Evolutionary conservation across 2,113 vertebrate genomes (phyloP), one percentile per base, ranked within the genome.

Genomic region (Hyperoodon ampullatus): DNA sequence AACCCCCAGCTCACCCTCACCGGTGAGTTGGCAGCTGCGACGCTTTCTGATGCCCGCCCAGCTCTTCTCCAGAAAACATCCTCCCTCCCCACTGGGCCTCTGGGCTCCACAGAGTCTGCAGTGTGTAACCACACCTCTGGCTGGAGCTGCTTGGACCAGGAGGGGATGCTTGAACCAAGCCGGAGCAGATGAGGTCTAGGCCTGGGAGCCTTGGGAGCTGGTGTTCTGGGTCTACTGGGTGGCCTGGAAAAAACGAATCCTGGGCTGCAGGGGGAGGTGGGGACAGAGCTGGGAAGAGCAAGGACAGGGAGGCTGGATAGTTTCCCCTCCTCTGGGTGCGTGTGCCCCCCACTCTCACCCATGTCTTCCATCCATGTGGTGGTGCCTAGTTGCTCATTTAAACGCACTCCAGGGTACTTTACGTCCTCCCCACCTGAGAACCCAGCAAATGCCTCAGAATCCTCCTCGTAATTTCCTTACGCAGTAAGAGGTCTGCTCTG

Each of bases 381-480:
- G 16, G 16, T 4, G 6, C 85, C 42, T 6, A 65, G 30, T 3
- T 75, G 14, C 14, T 50, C 72, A 65, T 4, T 63, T 23, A n/a
- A 6, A 50, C 1, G 6, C 0, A 1, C 11, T 35, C 60, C 42
- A 35, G 15, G 5, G 33, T n/a, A 14, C 11, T 19, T 6, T 44
- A 12, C 9, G 9, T 14, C 58, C 72, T 35, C 44, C 4, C 11
- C 9, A 8, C 26, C 28, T 33, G 75, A 70, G 47, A 68, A 81
- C 53, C 19, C 63, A n/a, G 28, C 53, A 4, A 30, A n/a, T 13
- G 55, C 39, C 70, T 47, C 70, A 24, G 12, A 70, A 13, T n/a
- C 39, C 39, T 26, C 3, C 70, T 88, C 12, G 7, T 14, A 12
- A 2, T 61, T 15, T 33, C 35, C 71, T 39, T 28, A 55, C 47